Evolutionary conservation across 2,113 vertebrate genomes (phyloP).

Genomic region (Melanostigma gelatinosum): DNA sequence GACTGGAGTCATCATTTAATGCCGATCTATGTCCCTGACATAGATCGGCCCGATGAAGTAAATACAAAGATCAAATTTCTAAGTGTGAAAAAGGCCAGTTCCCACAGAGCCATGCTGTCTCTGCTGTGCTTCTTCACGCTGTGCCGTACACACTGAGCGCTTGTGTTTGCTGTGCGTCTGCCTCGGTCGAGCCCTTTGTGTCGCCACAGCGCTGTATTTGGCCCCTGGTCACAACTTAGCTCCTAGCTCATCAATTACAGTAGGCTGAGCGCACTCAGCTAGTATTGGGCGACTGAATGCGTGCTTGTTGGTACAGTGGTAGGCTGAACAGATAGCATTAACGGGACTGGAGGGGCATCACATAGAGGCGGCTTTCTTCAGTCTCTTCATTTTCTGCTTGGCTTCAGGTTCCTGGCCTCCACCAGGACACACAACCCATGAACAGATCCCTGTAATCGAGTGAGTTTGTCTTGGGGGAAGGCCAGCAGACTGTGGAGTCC

Average conservation of each 20-base stretch:
- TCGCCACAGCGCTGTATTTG: slow-evolving; percentile 41
- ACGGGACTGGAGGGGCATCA: slow-evolving; percentile 28
- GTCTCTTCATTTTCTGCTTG: slow-evolving; percentile 23
- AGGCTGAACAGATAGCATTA: slow-evolving; percentile 21
- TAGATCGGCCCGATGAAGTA: slow-evolving; percentile 12
- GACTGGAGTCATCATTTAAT: neutral
- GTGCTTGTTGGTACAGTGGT: slow-evolving; percentile 10
- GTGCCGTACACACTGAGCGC: slow-evolving; percentile 1
- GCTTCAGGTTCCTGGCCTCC: slow-evolving; percentile 44
- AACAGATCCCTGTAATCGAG: slow-evolving; percentile 87
- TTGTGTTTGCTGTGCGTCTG: slow-evolving; percentile 35
- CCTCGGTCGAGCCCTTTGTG: slow-evolving; percentile 29
- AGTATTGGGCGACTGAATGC: neutral
- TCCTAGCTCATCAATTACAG: slow-evolving; percentile 30
- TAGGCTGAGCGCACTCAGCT: slow-evolving; percentile 15
- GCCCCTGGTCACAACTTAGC: slow-evolving; percentile 36
- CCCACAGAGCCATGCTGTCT: slow-evolving; percentile 48
- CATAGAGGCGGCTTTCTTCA: slow-evolving; percentile 49
- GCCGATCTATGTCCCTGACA: neutral
- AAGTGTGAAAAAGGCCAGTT: slow-evolving; percentile 22
- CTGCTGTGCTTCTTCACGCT: slow-evolving; percentile 35
- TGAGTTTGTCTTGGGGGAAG: slow-evolving; percentile 87
- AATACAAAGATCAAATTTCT: slow-evolving; percentile 14
- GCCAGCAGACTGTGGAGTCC: slow-evolving; percentile 83
- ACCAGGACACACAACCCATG: slow-evolving; percentile 61